Conservation (phyloP, 2,797 vertebrate species). For the Toxotes lorentzi region DNA sequence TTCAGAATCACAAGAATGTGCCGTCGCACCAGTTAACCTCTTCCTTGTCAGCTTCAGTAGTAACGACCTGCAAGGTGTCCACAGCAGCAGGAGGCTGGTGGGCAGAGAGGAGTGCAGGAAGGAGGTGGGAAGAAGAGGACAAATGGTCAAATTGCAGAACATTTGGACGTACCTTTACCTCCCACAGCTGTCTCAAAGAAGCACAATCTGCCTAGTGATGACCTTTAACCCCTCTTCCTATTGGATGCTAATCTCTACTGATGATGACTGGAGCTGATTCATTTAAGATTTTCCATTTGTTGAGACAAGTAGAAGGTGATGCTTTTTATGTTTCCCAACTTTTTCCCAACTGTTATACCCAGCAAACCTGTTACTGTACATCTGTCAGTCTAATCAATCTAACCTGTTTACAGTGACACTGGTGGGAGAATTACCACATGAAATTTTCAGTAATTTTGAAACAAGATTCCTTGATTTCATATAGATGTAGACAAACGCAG, state of each 20-base stretch:
- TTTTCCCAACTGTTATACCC: too few relatives aligned
- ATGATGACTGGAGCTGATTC: not conserved
- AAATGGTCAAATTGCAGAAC: constrained; percentile 34
- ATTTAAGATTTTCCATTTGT: not conserved
- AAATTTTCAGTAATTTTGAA: not conserved
- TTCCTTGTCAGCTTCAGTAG: constrained; percentile 10
- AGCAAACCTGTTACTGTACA: too few relatives aligned
- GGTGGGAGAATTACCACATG: not conserved
- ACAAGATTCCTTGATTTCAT: not conserved
- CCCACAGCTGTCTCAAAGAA: constrained; percentile 27
- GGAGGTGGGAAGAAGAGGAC: constrained; percentile 28
- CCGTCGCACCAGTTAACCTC: constrained; percentile 21
- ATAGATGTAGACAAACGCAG: not conserved
- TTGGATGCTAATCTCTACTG: not conserved
- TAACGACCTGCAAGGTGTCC: constrained; percentile 30
- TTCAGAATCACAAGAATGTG: constrained; percentile 19
- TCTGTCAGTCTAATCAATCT: too few relatives aligned
- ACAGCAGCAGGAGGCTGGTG: constrained; percentile 16
- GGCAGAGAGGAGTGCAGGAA: constrained; percentile 8
- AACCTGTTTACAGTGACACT: not conserved
- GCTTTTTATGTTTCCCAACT: not conserved
- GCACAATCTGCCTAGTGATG: constrained; percentile 30
- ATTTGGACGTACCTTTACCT: constrained; percentile 37
- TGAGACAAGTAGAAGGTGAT: not conserved
- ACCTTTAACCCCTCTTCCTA: constrained; percentile 26